A percentile compares a stretch with the other conserved stretches of the same genome.
Evolutionary conservation across 2,888 invertebrate genomes (phyloP).

Genomic region (Colostygia pectinataria): DNA sequence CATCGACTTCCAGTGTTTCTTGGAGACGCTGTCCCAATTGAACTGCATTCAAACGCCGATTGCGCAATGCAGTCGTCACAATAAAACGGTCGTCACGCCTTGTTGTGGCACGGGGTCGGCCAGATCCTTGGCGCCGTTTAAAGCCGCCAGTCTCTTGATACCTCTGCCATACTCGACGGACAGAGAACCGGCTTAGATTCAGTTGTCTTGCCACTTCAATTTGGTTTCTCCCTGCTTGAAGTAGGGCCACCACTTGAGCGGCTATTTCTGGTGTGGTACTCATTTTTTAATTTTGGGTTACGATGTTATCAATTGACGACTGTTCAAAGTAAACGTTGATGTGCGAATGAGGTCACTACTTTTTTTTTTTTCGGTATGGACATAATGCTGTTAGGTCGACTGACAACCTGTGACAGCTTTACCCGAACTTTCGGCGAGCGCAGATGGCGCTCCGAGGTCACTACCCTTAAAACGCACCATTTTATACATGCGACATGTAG

Average conservation of each 20-base stretch:
- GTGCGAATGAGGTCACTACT: conserved; percentile 1
- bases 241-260: conserved; percentile 1
- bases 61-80: conserved; percentile 8
- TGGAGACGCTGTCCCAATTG: conserved; percentile 10
- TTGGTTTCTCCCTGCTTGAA: too few relatives aligned
- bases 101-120: conserved; percentile 5
- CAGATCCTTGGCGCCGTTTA: conserved; percentile 4
- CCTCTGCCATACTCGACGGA: conserved; percentile 10
- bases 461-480: background rate
- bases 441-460: too few relatives aligned
- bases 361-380: too few relatives aligned
- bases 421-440: too few relatives aligned
- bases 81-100: conserved; percentile 14
- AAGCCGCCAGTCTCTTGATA: conserved; percentile 11
- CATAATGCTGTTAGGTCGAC: too few relatives aligned
- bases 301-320: background rate
- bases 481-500: too few relatives aligned
- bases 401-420: too few relatives aligned
- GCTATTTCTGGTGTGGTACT: conserved; percentile 3
- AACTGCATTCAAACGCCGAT: conserved; percentile 15
- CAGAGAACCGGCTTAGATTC: background rate
- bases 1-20: conserved; percentile 9
- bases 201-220: too few relatives aligned
- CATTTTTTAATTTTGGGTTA: background rate
- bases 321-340: conserved; percentile 8